Evolutionary conservation across 2,113 vertebrate genomes (phyloP), one percentile per base, ranked within the genome.

Genomic region (Picathartes gymnocephalus): DNA sequence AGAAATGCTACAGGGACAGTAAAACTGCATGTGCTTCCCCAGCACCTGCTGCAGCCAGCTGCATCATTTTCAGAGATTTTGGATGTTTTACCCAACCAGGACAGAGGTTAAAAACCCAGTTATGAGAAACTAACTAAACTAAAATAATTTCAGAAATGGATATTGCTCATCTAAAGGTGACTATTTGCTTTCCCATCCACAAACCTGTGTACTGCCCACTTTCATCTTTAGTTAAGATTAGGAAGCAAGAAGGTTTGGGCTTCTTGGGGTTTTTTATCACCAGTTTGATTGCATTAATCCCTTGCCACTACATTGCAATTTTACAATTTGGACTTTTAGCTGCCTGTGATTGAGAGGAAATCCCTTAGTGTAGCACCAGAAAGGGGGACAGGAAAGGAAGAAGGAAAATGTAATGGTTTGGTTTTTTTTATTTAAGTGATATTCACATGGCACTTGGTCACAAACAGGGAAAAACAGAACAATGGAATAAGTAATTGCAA

Each of bases 401-500:
- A 94, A 73, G 90, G 79, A 90, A 96, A 95, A 92, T 74, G 24
- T 64, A 90, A 60, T 73, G 48, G 6, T 76, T 93, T 93, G 73
- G 28, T 90, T 83, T 96, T 86, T 13, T 64, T 64, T 86, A 90
- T 91, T 73, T 42, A 93, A 94, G 39, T 86, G 74, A 95, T 81
- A 86, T 70, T 95, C 78, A 82, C 87, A 72, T 86, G 74, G 79
- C 93, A 86, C 45, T 76, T 66, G 58, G 62, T 92, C 89, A 92
- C 86, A 93, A 93, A 83, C 73, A 44, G 47, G 42, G 71, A 58
- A 81, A 91, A 83, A 44, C 35, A 73, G 84, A 93, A 90, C 93
- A 96, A 88, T 93, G 71, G 88, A 71, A 16, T 53, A 92, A 95
- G 82, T 90, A 83, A 86, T 88, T 88, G 64, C 86, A 90, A 94